Conservation (phyloP, 2,797 vertebrate genomes). For the Lutjanus argentimaculatus region DNA sequence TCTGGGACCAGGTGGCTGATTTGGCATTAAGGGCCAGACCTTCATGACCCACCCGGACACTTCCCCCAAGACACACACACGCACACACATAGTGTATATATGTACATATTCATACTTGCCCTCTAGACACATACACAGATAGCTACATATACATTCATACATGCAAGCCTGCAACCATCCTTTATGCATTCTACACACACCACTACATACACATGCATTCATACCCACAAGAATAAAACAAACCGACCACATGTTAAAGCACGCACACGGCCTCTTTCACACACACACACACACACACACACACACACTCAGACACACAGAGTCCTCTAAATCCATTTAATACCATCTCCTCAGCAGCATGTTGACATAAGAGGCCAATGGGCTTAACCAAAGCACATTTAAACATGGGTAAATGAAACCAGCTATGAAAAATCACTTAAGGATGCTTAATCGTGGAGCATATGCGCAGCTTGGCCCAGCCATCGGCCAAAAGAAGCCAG, state of each 20-base stretch:
- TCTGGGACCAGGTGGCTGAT: conserved; percentile 84
- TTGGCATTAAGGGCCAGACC: conserved; percentile 79
- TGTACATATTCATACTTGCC: conserved; percentile 4
- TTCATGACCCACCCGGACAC: conserved; percentile 62
- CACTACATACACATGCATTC: conserved; percentile 30
- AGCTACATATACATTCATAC: conserved; percentile 51
- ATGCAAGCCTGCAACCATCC: conserved; percentile 30
- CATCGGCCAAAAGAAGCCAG: conserved; percentile 60
- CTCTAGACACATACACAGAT: conserved; percentile 6
- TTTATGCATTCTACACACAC: conserved; percentile 44
- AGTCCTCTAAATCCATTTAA: conserved; percentile 83
- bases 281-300: conserved; percentile 30
- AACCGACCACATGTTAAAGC: conserved; percentile 39
- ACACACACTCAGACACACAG: conserved; percentile 48
- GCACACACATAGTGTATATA: background rate
- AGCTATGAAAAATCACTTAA: conserved; percentile 84
- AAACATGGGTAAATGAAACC: conserved; percentile 83
- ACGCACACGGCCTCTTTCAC: conserved; percentile 8
- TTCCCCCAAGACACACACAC: background rate
- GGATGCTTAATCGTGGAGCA: conserved; percentile 77
- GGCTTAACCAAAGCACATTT: conserved; percentile 84
- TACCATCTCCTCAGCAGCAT: conserved; percentile 83
- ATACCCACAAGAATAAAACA: conserved; percentile 43
- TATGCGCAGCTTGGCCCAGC: conserved; percentile 73
- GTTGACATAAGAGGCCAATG: conserved; percentile 86